Conservation (phyloP, 2,888 invertebrate species). For the Sinotaia quadrata region DNA sequence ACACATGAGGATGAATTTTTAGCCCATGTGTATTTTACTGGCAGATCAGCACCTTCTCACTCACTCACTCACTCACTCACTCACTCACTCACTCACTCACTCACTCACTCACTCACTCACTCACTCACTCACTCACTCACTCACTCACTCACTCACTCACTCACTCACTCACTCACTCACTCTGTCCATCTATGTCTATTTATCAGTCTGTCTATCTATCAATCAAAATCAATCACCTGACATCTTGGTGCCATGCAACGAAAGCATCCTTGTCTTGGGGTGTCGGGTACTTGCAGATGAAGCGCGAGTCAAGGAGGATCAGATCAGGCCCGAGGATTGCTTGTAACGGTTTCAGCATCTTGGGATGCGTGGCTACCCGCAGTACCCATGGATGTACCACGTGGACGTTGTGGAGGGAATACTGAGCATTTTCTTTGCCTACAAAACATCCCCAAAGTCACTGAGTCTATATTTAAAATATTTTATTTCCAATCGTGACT, state of each 20-base stretch:
- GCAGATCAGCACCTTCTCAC: too few relatives aligned
- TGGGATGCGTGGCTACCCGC: constrained; percentile 44
- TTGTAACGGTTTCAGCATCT: constrained; percentile 42
- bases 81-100: neutral
- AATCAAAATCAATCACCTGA: constrained; percentile 49
- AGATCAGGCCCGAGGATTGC: constrained; percentile 49
- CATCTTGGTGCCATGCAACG: constrained; percentile 58
- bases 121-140: neutral
- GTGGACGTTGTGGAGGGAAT: constrained; percentile 53
- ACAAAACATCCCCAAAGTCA: neutral
- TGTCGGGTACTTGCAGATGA: constrained; percentile 54
- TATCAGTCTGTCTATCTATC: too few relatives aligned
- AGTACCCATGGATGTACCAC: constrained; percentile 47
- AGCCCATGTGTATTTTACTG: too few relatives aligned
- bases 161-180: too few relatives aligned
- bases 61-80: neutral
- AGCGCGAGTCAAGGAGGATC: constrained; percentile 52
- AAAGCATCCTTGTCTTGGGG: constrained; percentile 42
- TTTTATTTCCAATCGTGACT: too few relatives aligned
- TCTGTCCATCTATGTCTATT: too few relatives aligned
- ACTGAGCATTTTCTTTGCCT: constrained; percentile 49
- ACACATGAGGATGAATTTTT: too few relatives aligned
- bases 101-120: neutral
- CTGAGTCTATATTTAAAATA: too few relatives aligned
- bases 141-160: too few relatives aligned